phyloP scores from a whole-genome alignment of 2,113 vertebrate species.

The Tetrax tetrax region DNA sequence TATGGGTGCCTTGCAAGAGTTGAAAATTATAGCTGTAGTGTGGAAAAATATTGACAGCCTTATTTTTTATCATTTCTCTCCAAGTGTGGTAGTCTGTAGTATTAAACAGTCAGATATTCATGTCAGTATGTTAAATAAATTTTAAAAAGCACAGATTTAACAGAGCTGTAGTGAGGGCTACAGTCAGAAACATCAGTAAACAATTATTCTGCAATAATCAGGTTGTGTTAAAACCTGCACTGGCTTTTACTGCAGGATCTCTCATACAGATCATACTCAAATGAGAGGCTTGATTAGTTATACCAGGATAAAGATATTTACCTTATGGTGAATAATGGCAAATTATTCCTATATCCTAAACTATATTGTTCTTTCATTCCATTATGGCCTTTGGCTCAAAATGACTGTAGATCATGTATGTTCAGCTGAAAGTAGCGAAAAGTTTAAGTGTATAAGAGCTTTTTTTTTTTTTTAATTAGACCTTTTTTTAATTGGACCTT shows the following conservation, averaged over 20 bases:
- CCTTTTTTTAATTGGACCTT: not conserved
- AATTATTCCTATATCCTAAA: not conserved
- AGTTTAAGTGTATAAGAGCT: not conserved
- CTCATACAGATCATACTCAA: not conserved
- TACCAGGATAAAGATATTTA: not conserved
- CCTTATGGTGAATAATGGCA: not conserved
- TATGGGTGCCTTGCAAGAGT: not conserved
- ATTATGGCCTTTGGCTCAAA: not conserved
- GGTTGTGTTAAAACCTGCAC: not conserved
- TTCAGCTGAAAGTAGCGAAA: not conserved
- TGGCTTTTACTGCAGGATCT: not conserved
- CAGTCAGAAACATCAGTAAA: not conserved
- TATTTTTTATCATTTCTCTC: not conserved
- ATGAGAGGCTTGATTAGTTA: not conserved
- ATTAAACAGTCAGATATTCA: not conserved
- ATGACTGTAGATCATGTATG: not conserved
- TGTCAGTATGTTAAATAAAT: not conserved
- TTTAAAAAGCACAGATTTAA: not conserved
- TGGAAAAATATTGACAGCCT: not conserved
- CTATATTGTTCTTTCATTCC: not conserved
- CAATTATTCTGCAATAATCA: not conserved
- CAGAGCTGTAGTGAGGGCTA: not conserved
- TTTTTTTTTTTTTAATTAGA: not conserved
- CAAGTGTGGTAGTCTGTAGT: not conserved
- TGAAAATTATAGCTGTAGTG: not conserved